Conservation (phyloP, 2,797 vertebrate genomes). For the Lateolabrax maculatus region DNA sequence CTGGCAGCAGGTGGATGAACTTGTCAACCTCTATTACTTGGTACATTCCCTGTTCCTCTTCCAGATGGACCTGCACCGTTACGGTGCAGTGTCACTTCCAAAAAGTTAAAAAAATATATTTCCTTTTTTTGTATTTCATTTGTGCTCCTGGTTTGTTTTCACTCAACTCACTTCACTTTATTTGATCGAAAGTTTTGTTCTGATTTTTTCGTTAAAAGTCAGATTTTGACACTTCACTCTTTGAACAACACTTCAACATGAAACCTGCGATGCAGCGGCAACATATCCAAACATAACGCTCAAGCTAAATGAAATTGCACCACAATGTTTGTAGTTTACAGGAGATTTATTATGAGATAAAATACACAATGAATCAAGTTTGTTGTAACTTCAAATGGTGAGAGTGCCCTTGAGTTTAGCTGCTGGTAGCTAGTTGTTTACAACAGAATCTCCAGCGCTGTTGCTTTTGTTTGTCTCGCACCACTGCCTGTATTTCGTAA, state of each 20-base stretch:
- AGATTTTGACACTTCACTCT: background rate
- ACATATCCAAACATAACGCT: background rate
- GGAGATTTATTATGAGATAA: background rate
- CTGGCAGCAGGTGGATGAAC: conserved; percentile 82
- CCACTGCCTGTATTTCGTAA: conserved; percentile 41
- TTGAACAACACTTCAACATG: conserved; percentile 2
- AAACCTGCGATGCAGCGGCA: background rate
- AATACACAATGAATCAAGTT: background rate
- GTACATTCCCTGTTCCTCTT: conserved; percentile 44
- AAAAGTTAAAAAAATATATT: too few species aligned
- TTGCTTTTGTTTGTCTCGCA: conserved; percentile 34
- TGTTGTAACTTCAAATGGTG: background rate
- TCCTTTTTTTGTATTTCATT: background rate
- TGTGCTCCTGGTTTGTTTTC: background rate
- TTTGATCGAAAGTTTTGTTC: background rate
- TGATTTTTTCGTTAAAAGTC: background rate
- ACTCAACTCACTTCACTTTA: background rate
- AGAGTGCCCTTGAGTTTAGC: background rate
- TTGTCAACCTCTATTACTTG: conserved; percentile 49
- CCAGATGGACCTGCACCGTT: background rate
- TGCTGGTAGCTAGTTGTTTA: conserved; percentile 26
- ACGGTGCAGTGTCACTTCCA: background rate
- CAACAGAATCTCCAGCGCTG: background rate
- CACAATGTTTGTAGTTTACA: conserved; percentile 3
- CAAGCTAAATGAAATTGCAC: background rate